These are phyloP conservation scores for Campylorhamphus procurvoides DNA, from an alignment of 2,113 vertebrate species.

Conservation along the genomic window DNA sequence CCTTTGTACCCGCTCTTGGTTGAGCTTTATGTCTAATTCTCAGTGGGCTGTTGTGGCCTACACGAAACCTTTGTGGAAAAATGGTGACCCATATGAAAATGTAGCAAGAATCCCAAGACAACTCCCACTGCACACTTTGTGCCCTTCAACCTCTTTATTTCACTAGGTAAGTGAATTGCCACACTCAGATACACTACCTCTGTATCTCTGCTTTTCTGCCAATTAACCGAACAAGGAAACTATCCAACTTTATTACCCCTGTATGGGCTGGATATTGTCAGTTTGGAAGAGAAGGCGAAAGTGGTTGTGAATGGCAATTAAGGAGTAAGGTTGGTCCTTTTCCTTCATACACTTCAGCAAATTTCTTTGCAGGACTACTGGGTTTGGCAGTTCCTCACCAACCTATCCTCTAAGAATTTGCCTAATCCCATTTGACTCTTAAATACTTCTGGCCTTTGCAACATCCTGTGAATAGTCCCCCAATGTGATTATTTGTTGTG, in stretches of 20 bases:
- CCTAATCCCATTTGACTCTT: not conserved
- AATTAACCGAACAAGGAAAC: not conserved
- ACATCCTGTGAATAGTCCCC: not conserved
- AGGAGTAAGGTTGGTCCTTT: not conserved
- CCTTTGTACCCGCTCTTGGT: not conserved
- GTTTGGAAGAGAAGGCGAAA: not conserved
- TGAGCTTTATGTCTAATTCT: not conserved
- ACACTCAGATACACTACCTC: not conserved
- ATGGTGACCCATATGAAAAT: not conserved
- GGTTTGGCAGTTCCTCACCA: not conserved
- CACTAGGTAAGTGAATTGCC: not conserved
- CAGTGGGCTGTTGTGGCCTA: not conserved
- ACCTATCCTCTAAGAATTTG: not conserved
- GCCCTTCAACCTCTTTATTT: not conserved
- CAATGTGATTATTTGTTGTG: not conserved
- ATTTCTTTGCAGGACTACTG: not conserved
- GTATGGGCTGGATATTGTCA: not conserved
- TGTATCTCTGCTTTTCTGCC: not conserved
- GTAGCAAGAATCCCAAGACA: not conserved
- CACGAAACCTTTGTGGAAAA: not conserved
- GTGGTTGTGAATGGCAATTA: not conserved
- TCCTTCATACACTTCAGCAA: rapidly evolving
- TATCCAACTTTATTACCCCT: not conserved
- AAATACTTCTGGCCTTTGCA: not conserved
- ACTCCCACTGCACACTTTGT: not conserved